Evolutionary conservation across 1,140 invertebrate genomes (phyloP).

Genomic region (Coptotermes formosanus): DNA sequence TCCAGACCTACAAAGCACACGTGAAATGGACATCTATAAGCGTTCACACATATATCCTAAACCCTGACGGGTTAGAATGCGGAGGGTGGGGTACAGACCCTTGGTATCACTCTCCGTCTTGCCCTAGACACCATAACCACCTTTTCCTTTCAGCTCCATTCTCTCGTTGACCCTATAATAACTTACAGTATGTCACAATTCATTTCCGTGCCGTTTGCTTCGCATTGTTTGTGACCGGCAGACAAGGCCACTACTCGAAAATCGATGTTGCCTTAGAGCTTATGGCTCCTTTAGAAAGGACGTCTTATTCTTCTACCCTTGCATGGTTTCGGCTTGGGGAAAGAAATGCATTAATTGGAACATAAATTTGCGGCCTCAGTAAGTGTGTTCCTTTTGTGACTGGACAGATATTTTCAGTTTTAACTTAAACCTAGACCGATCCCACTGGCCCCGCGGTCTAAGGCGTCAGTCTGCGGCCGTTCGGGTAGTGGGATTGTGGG

Average conservation of each 20-base stretch:
- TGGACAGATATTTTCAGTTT: no score
- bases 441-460: no score
- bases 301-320: not conserved
- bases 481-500: no score
- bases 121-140: not conserved
- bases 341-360: not conserved
- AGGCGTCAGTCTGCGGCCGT: no score
- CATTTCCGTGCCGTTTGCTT: conserved; percentile 20
- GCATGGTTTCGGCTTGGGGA: not conserved
- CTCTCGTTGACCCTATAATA: not conserved
- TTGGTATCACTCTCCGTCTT: not conserved
- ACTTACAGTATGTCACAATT: conserved; percentile 15
- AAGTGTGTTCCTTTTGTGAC: no score
- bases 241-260: not conserved
- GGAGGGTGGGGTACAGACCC: not conserved
- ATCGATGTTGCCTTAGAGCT: not conserved
- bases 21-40: not conserved
- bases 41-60: conserved; percentile 3
- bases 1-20: not conserved
- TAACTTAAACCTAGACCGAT: no score
- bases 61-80: conserved; percentile 4
- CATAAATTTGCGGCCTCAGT: not conserved
- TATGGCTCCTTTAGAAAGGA: not conserved
- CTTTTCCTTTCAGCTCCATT: not conserved
- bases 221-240: no score